Percentiles rank a stretch among this genome's conserved stretches.
Conservation (phyloP, 2,797 vertebrate genomes). For the Pipistrellus kuhlii region DNA sequence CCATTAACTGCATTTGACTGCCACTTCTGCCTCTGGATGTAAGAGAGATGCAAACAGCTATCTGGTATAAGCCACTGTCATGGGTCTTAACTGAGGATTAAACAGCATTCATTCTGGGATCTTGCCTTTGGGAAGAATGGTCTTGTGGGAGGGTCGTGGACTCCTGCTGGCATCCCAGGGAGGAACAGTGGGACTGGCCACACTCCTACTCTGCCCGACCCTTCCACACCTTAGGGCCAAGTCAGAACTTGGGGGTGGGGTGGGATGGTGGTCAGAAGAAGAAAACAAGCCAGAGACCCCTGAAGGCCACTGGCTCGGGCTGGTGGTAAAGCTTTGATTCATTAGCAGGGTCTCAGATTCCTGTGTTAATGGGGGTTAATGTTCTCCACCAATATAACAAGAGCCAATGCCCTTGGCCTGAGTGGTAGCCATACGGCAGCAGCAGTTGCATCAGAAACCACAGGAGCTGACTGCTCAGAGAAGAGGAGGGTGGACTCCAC, state of each 20-base stretch:
- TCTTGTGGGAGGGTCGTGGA: not conserved
- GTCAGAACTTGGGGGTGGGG: no score
- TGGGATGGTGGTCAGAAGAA: not conserved
- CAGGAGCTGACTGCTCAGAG: not conserved
- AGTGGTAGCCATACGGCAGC: not conserved
- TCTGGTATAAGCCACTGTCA: not conserved
- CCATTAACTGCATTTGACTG: not conserved
- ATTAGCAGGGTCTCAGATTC: not conserved
- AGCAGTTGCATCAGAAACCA: not conserved
- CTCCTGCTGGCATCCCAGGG: not conserved
- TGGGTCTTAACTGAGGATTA: not conserved
- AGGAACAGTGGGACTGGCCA: not conserved
- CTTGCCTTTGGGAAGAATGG: not conserved
- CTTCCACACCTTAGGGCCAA: no score
- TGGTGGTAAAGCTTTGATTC: no score
- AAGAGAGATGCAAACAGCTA: not conserved
- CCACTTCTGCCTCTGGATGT: not conserved
- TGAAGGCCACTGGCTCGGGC: not conserved
- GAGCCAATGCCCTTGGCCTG: not conserved
- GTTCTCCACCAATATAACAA: not conserved
- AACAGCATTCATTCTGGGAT: not conserved
- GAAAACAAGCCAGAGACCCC: not conserved
- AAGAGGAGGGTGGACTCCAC: fast-evolving
- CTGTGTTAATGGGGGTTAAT: not conserved
- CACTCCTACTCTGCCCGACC: no score